Conservation (phyloP, 2,113 vertebrate species). For the Hymenochirus boettgeri region DNA sequence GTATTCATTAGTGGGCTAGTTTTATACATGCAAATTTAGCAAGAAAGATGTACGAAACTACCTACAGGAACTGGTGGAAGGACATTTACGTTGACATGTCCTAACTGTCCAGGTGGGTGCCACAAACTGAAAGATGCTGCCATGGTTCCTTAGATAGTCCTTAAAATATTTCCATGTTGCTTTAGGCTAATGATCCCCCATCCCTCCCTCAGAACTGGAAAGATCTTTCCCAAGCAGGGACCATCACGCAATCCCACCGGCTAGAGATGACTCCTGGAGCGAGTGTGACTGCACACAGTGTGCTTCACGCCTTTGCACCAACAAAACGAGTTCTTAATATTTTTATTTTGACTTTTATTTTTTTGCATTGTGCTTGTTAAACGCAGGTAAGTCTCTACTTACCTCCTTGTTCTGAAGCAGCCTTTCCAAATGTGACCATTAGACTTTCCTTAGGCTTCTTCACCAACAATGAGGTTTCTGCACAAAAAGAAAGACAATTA, state of each 20-base stretch:
- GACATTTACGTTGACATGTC: too few relatives aligned
- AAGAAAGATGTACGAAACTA: too few relatives aligned
- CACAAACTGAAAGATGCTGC: too few relatives aligned
- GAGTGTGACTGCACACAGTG: slow-evolving; percentile 38
- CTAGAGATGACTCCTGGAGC: slow-evolving; percentile 35
- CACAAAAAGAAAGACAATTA: neutral
- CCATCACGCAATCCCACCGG: slow-evolving; percentile 37
- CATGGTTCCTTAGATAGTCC: too few relatives aligned
- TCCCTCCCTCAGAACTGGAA: slow-evolving; percentile 34
- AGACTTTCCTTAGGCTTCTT: neutral
- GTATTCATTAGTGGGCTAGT: too few relatives aligned
- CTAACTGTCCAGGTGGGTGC: too few relatives aligned
- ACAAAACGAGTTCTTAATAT: neutral
- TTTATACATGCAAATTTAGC: too few relatives aligned
- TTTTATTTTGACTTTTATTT: neutral
- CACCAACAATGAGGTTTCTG: slow-evolving; percentile 9
- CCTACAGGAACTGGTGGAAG: too few relatives aligned
- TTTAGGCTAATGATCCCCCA: too few relatives aligned
- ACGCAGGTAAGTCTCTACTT: slow-evolving; percentile 28
- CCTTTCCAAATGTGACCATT: too few relatives aligned
- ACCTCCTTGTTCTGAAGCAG: slow-evolving; percentile 14
- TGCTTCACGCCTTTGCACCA: slow-evolving; percentile 37
- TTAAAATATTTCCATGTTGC: too few relatives aligned
- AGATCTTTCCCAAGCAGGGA: slow-evolving; percentile 28
- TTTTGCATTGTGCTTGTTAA: slow-evolving; percentile 15